Evolutionary conservation across 2,113 vertebrate species (phyloP).

Genomic region (Indicator maculatus): DNA sequence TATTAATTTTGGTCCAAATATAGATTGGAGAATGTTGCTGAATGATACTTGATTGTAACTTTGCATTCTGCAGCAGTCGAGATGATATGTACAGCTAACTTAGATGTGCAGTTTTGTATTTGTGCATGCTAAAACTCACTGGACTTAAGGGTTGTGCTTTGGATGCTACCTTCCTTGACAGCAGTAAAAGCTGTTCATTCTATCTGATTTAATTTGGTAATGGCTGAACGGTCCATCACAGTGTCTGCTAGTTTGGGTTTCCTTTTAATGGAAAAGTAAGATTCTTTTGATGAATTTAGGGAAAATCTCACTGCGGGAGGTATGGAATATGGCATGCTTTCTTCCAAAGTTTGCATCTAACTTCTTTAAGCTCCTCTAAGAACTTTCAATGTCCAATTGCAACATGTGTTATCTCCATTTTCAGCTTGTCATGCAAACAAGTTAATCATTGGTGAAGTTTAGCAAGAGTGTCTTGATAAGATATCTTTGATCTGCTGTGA

Average conservation of each 20-base stretch:
- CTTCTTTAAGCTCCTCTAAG: neutral
- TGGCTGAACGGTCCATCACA: neutral
- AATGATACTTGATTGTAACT: neutral
- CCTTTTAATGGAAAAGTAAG: neutral
- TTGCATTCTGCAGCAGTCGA: neutral
- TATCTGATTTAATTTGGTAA: neutral
- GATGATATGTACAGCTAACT: neutral
- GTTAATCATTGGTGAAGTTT: slow-evolving; percentile 56
- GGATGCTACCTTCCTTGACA: neutral
- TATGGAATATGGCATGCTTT: neutral
- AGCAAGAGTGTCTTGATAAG: slow-evolving; percentile 13
- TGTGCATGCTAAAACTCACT: neutral
- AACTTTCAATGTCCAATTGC: neutral
- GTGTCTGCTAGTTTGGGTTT: neutral
- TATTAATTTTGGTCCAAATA: neutral
- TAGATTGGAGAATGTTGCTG: neutral
- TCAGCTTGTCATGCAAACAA: neutral
- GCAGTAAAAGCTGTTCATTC: neutral
- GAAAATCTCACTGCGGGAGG: neutral
- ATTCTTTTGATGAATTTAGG: neutral
- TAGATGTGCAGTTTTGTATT: neutral
- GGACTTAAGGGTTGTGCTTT: neutral
- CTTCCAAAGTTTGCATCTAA: neutral
- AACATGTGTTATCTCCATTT: neutral
- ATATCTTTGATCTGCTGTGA: neutral